These are phyloP conservation scores for Fringilla coelebs DNA, from an alignment of 2,797 vertebrate genomes.

Conservation along the genomic window DNA sequence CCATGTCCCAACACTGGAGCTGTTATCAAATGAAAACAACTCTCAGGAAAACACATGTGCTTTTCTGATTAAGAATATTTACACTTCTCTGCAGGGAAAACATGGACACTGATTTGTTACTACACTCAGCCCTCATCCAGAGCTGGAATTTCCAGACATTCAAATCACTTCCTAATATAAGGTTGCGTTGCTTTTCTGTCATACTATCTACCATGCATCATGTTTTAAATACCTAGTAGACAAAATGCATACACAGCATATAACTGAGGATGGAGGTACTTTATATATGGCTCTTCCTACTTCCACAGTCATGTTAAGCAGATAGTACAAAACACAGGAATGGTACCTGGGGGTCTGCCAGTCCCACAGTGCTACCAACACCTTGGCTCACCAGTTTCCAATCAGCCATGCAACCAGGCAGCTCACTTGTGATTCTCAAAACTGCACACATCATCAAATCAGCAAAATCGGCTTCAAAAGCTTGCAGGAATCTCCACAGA, in stretches of 20 bases:
- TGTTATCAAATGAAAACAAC: conserved; percentile 6
- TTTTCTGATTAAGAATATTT: not conserved
- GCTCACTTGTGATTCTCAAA: not conserved
- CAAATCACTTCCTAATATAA: conserved; percentile 35
- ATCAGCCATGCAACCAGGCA: not conserved
- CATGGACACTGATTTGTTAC: not conserved
- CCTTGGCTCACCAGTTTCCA: not conserved
- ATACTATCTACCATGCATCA: not conserved
- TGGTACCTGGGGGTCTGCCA: not conserved
- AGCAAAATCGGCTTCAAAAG: not conserved
- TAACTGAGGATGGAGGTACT: not conserved
- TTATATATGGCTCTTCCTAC: not conserved
- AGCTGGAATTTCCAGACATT: conserved; percentile 29
- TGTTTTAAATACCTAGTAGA: conserved; percentile 9
- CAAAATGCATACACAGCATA: not conserved
- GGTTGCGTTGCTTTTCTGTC: not conserved
- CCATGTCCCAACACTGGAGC: not conserved
- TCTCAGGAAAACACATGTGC: not conserved
- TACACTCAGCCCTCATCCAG: not conserved
- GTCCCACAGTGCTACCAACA: not conserved
- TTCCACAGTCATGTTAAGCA: not conserved
- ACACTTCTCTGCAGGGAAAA: not conserved
- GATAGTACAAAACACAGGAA: not conserved
- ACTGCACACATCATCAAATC: not conserved
- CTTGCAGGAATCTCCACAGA: not conserved